Evolutionary conservation across 2,113 vertebrate species (phyloP), one percentile per base, ranked within the genome.

Genomic region (Ptychochromis oligacanthus): DNA sequence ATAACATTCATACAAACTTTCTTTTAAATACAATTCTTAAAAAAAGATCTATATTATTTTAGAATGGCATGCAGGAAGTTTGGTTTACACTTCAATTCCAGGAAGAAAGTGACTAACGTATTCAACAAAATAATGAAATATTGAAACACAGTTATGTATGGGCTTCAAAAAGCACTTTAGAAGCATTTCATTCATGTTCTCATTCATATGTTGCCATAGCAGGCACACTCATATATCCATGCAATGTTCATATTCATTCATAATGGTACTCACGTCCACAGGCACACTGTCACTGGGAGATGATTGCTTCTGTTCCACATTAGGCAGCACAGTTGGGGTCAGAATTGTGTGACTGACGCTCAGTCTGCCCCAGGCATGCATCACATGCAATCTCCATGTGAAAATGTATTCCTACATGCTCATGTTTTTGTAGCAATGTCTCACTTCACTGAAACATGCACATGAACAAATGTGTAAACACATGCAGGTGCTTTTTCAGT

Each of bases 351-450:
- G 65, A 81, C 52, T 82, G 79, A 87, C 15, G 22, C 70, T 62
- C 8, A 58, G 54, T 74, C 65, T 65, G 88, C 81, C 58, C 46
- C 24, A 26, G 81, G 79, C 72, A 12, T 11, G 52, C 28, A 46
- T 58, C 79, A 77, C 77, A 86, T 85, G 76, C 34, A 76, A 17
- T 67, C n/a, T 87, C 70, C 58, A 46, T 10, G 79, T 74, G 67
- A 79, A 79, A 58, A 81, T 76, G 7, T 62, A 77, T 70, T 80
- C 81, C 55, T 72, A n/a, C 0, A 14, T 60, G 28, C 60, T 65
- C n/a, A 40, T 24, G 9, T 60, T 49, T 20, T 65, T 65, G 65
- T 56, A 62, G 57, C 26, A 13, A 28, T 36, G 36, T 62, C 52
- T 43, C 60, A 49, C n/a, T 38, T 58, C 26, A 64, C 9, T 62